Evolutionary conservation across 2,888 invertebrate genomes (phyloP), one percentile per base, ranked within the genome.

Genomic region (Diploptera punctata): DNA sequence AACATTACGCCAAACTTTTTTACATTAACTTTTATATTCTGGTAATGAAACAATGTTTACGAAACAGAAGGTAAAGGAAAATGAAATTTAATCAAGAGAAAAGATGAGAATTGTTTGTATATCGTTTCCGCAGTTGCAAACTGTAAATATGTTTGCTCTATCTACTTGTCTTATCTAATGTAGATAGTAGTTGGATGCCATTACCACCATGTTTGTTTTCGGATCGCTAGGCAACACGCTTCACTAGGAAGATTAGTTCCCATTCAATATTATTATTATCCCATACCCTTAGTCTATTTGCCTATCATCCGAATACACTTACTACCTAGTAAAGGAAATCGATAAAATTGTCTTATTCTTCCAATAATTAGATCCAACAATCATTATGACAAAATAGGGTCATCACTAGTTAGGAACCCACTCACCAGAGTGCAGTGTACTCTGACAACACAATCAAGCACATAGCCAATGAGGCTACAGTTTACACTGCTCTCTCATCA

Each of bases 401-500:
- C 52, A 52, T 52, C 21, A 52, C 52, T 52, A 52, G 52, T 52
- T 52, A 52, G 52, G 21, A 52, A 3, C 24, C 3, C 19, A 52
- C 52, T 52, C 52, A 24, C 52, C 52, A 52, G 52, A 16, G 52
- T 9, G 52, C 52, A 21, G 52, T 52, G 24, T 52, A 52, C 52
- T 52, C 52, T 24, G 52, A 52, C 52, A 52, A 52, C 52, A 52
- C 52, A 52, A 52, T 52, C 52, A 52, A 24, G 24, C 52, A 3
- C 10, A 19, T 18, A 47, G 10, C 47, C 47, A 47, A 47, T 47
- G 47, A 18, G 52, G 52, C 52, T 52, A 10, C 24, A 24, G 52
- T 52, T 52, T 52, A 21, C 52, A 52, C 52, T 52, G 52, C 52
- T 52, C 52, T 52, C 52, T 52, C 52, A 52, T 52, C 52, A 52